Percentiles rank a stretch among this genome's conserved stretches.
These are phyloP conservation scores for Echinometra lucunter DNA, from an alignment of 53 echinoderm and acorn worm species.

Conservation along the genomic window DNA sequence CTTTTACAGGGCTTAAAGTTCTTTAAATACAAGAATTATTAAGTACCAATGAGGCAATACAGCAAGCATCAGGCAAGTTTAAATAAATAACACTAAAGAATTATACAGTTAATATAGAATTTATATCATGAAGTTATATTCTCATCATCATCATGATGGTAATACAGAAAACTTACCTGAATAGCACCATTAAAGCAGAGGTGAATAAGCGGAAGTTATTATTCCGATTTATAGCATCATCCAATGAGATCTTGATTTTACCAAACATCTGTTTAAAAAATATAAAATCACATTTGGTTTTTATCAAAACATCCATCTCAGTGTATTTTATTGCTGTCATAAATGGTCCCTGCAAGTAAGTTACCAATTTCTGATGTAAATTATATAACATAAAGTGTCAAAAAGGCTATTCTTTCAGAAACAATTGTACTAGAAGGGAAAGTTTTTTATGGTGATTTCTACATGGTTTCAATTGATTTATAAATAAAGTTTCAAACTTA, in stretches of 20 bases:
- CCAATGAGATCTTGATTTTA: slow-evolving; percentile 77
- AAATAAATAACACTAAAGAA: background rate
- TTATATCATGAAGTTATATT: background rate
- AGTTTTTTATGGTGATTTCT: background rate
- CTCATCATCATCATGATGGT: background rate
- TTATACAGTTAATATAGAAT: background rate
- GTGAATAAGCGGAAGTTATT: slow-evolving; percentile 99
- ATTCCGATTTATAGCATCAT: slow-evolving; percentile 87
- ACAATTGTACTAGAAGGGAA: too few relatives aligned
- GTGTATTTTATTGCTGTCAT: background rate
- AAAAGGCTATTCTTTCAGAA: too few relatives aligned
- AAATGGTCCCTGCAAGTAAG: too few relatives aligned
- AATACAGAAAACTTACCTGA: slow-evolving; percentile 73
- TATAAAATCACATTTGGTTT: background rate
- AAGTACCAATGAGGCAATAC: too few relatives aligned
- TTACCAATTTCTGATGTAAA: too few relatives aligned
- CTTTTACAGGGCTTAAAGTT: too few relatives aligned
- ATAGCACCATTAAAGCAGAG: slow-evolving; percentile 92
- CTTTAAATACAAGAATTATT: too few relatives aligned
- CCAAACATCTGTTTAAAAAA: slow-evolving; percentile 86
- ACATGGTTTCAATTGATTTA: background rate
- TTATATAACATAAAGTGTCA: too few relatives aligned
- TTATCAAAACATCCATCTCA: background rate
- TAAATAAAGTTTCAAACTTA: background rate
- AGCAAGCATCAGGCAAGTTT: background rate